phyloP scores from a whole-genome alignment of 2,888 invertebrate genomes.

The Drosophila infuscata region DNA sequence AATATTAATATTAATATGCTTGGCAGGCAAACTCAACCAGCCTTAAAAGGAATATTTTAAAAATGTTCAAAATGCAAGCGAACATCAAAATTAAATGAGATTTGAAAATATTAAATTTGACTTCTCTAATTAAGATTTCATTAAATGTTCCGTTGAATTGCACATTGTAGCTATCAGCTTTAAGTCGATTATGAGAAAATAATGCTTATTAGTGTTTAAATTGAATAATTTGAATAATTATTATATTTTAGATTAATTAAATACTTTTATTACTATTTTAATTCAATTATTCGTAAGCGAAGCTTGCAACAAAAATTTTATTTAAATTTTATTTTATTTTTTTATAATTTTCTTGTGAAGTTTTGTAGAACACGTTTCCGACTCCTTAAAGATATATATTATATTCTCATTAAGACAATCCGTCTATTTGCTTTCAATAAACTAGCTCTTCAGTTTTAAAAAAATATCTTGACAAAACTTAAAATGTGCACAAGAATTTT shows the following conservation, averaged over 20 bases:
- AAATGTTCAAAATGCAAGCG: neutral
- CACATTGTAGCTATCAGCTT: no score
- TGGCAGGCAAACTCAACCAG: neutral
- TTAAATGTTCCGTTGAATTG: neutral
- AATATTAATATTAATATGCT: constrained; percentile 19
- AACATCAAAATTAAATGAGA: constrained; percentile 1
- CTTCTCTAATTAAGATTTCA: neutral
- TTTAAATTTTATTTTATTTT: neutral
- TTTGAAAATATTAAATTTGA: neutral
- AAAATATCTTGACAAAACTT: no score
- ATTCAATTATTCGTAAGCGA: neutral
- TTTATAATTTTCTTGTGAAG: neutral
- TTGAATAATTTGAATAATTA: neutral
- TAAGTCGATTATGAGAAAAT: neutral
- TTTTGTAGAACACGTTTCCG: neutral
- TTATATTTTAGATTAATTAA: neutral
- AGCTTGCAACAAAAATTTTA: neutral
- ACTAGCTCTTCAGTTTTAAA: neutral
- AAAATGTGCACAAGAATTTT: no score
- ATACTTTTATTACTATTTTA: neutral
- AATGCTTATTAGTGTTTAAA: neutral
- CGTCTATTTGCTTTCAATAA: neutral
- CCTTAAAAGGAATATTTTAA: neutral
- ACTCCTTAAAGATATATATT: neutral
- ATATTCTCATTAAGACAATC: neutral